These are phyloP conservation scores for Alectura lathami DNA, from an alignment of 2,113 vertebrate genomes.

Conservation along the genomic window DNA sequence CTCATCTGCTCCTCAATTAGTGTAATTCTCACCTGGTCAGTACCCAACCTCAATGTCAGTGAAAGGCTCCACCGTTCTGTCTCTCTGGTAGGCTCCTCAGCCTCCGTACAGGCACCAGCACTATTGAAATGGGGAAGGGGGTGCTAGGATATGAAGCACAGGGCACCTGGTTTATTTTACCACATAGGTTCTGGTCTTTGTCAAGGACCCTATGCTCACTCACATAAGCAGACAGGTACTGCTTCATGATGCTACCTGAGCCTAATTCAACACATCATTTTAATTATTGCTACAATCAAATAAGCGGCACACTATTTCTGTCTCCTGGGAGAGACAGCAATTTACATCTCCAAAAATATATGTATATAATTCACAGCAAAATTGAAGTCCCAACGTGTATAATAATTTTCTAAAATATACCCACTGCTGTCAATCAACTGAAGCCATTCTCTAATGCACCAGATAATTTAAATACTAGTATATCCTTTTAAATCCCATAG, in stretches of 20 bases:
- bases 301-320: neutral
- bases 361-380: constrained; percentile 35
- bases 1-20: neutral
- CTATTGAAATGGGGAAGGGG: neutral
- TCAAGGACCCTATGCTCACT: neutral
- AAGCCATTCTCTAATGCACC: constrained; percentile 23
- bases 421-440: constrained; percentile 43
- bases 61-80: neutral
- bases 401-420: constrained; percentile 50
- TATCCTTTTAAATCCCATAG: constrained; percentile 42
- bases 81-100: neutral
- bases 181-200: accelerated
- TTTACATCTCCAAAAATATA: constrained; percentile 46
- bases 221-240: neutral
- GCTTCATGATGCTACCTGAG: neutral
- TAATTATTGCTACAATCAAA: constrained; percentile 54
- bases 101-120: accelerated
- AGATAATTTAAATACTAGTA: constrained; percentile 49
- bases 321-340: constrained; percentile 2
- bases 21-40: constrained; percentile 25
- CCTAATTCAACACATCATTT: constrained; percentile 16
- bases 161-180: neutral
- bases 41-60: neutral
- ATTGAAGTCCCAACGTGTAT: neutral
- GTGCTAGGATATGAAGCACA: neutral